These are phyloP conservation scores for Pangasius mekongensis DNA, from an alignment of 2,797 vertebrate species.

Conservation along the genomic window DNA sequence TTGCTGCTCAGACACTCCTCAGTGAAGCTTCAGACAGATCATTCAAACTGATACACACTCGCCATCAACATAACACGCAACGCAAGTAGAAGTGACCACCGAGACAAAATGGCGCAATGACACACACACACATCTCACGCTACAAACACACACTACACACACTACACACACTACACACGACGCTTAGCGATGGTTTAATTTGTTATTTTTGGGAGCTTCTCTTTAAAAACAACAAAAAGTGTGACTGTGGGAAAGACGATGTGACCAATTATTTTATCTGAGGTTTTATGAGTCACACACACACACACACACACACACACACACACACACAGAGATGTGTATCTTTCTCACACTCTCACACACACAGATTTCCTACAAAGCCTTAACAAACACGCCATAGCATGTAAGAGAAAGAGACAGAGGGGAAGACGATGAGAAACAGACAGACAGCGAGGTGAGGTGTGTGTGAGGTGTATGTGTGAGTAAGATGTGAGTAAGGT, in stretches of 20 bases:
- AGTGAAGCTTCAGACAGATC: background rate
- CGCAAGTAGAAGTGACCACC: background rate
- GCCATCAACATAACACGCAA: background rate
- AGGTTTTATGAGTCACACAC: background rate
- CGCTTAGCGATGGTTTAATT: too few species aligned
- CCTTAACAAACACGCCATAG: background rate
- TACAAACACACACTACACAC: too few species aligned
- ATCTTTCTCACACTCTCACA: background rate
- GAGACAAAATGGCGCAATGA: background rate
- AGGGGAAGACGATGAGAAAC: too few species aligned
- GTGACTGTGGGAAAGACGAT: background rate
- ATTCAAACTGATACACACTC: slow-evolving; percentile 12
- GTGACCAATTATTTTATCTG: background rate
- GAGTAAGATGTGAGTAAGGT: background rate
- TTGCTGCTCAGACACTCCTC: background rate
- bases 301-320: slow-evolving; percentile 19
- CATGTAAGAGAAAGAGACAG: background rate
- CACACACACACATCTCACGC: background rate
- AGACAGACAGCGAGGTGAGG: background rate
- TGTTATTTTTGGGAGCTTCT: background rate
- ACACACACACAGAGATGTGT: background rate
- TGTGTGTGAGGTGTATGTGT: background rate
- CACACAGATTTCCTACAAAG: background rate
- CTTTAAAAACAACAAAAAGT: background rate
- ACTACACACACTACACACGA: background rate